Conservation (phyloP, 2,888 invertebrate genomes). For the Willowsia nigromaculata region DNA sequence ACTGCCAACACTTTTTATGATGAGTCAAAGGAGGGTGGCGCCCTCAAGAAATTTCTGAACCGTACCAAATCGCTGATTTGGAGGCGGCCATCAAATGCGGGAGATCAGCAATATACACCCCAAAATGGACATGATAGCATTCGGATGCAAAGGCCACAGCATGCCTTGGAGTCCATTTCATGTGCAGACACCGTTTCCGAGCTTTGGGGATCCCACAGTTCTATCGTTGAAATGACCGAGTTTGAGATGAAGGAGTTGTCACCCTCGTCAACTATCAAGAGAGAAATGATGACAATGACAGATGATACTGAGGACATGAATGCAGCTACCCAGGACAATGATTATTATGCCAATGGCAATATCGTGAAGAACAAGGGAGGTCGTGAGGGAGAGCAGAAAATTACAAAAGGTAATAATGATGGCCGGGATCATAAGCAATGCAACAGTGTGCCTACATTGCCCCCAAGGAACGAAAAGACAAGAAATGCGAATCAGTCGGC, state of each 20-base stretch:
- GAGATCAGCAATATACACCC: conserved; percentile 39
- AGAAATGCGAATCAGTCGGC: conserved; percentile 4
- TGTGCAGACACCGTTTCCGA: conserved; percentile 67
- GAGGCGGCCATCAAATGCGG: conserved; percentile 65
- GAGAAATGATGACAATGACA: conserved; percentile 30
- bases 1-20: conserved; percentile 54
- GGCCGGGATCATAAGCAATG: neutral
- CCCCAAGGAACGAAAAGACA: conserved; percentile 66
- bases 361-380: conserved; percentile 11
- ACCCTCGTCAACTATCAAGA: conserved; percentile 32
- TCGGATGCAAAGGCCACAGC: conserved; percentile 50
- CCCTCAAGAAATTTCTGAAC: conserved; percentile 76
- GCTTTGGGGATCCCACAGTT: conserved; percentile 76
- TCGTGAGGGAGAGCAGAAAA: neutral
- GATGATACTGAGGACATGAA: conserved; percentile 3
- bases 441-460: conserved; percentile 54
- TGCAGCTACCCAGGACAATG: conserved; percentile 36
- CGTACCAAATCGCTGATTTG: conserved; percentile 77
- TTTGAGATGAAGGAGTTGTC: conserved; percentile 72
- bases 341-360: conserved; percentile 66
- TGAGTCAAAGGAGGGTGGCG: conserved; percentile 55
- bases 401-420: neutral
- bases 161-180: conserved; percentile 71
- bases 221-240: conserved; percentile 75
- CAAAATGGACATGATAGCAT: conserved; percentile 47